Evolutionary conservation across 2,797 vertebrate genomes (phyloP), one percentile per base, ranked within the genome.

Genomic region (Alca torda): DNA sequence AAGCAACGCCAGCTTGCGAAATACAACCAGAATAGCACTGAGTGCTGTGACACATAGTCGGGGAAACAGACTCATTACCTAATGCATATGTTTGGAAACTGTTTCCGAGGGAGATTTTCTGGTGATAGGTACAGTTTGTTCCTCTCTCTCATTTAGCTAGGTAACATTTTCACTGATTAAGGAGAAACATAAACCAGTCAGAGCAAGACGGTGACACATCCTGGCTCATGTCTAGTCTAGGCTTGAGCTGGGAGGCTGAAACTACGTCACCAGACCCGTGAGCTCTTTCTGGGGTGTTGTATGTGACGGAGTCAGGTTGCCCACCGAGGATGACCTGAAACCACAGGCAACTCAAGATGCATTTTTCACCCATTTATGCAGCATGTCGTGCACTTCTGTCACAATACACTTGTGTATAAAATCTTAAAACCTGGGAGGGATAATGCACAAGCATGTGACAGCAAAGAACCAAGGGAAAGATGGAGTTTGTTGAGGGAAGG

Each of bases 31-130:
- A 96, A 96, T 93, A 94, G 91, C 90, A 43, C 54, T 5, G 60
- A 77, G 79, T 60, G 61, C 92, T 89, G 89, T 93, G 90, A 90
- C 93, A 94, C 88, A 91, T 9, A 90, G 75, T 78, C 89, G 78
- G 81, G 85, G 74, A 94, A 96, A 91, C 39, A 89, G 72, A 74
- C 68, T 80, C 94, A 80, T 95, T 97, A 89, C 92, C 88, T 97
- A 96, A 95, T 59, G 82, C 78, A 35, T 95, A 89, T 89, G 93
- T 97, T 95, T 96, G 92, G 89, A 95, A 96, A 95, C 75, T 81
- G 92, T 89, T 92, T 90, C 59, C 10, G 3, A 86, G 72, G 59
- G 90, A 97, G 89, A 86, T 65, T 64, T 94, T 85, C 86, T 94
- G 87, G 54, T 25, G 61, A 53, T 81, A 96, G 75, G 95, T 95